Evolutionary conservation across 2,888 invertebrate species (phyloP).

Genomic region (Gibbula magus): DNA sequence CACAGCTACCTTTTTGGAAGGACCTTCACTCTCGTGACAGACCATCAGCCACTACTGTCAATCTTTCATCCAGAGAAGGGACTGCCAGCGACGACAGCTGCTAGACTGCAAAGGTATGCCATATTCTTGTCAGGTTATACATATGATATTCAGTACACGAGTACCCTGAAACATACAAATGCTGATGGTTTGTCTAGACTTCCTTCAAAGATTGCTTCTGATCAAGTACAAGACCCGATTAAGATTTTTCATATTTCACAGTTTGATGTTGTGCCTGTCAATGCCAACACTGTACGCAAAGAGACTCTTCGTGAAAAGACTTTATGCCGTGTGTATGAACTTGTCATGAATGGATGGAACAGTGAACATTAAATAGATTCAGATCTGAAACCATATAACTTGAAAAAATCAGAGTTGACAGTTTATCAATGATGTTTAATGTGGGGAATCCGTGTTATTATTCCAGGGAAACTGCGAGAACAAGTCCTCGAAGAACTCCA

Average conservation of each 20-base stretch:
- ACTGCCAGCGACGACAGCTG: neutral
- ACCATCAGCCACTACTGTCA: neutral
- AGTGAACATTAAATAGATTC: neutral
- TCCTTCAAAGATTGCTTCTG: neutral
- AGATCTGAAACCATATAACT: neutral
- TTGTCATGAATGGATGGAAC: neutral
- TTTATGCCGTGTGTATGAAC: neutral
- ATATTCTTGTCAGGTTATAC: neutral
- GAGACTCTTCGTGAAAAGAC: neutral
- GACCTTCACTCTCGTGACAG: constrained; percentile 45
- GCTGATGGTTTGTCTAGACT: constrained; percentile 15
- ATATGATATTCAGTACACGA: constrained; percentile 21
- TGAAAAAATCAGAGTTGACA: neutral
- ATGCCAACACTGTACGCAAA: neutral
- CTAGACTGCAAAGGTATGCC: constrained; percentile 16
- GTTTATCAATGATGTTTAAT: neutral
- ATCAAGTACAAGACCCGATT: neutral
- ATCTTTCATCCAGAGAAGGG: no score
- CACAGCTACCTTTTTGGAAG: constrained; percentile 60
- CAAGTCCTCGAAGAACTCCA: neutral
- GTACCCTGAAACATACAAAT: neutral
- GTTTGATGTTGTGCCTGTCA: neutral
- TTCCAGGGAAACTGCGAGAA: neutral
- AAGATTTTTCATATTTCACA: neutral
- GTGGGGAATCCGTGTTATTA: neutral